phyloP scores from a whole-genome alignment of 2,797 vertebrate genomes.

The Pyrocephalus nanus region DNA sequence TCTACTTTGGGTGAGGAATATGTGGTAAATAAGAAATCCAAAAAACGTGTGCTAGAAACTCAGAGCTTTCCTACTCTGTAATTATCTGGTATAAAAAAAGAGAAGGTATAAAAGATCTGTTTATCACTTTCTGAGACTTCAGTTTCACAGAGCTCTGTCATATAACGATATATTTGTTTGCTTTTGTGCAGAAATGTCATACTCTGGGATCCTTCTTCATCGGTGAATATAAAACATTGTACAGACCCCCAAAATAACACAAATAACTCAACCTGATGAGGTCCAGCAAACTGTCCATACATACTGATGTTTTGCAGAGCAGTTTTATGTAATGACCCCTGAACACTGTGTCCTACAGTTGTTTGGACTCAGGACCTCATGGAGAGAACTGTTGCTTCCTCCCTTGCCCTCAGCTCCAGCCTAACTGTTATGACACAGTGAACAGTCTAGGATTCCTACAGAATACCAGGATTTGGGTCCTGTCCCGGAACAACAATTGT shows the following conservation, averaged over 20 bases:
- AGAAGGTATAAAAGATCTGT: not conserved
- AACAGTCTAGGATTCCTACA: not conserved
- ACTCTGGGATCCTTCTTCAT: not conserved
- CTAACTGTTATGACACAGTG: accelerated
- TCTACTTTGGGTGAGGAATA: not conserved
- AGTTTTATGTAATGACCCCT: not conserved
- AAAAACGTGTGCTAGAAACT: not conserved
- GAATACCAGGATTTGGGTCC: accelerated
- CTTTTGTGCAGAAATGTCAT: not conserved
- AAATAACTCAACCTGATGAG: not conserved
- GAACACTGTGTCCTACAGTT: not conserved
- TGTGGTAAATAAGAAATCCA: not conserved
- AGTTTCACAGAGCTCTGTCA: not conserved
- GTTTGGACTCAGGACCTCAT: not conserved
- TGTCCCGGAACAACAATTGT: not conserved
- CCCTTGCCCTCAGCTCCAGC: not conserved
- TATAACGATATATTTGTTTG: not conserved
- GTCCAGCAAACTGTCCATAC: not conserved
- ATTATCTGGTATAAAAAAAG: not conserved
- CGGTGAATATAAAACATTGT: not conserved
- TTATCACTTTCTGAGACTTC: not conserved
- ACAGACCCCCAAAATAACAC: not conserved
- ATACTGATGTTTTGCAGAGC: not conserved
- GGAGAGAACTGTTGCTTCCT: not conserved
- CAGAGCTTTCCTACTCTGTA: not conserved